Base-by-base conservation (phyloP, 2,888 invertebrate species). In the Dasypogon diadema region DNA sequence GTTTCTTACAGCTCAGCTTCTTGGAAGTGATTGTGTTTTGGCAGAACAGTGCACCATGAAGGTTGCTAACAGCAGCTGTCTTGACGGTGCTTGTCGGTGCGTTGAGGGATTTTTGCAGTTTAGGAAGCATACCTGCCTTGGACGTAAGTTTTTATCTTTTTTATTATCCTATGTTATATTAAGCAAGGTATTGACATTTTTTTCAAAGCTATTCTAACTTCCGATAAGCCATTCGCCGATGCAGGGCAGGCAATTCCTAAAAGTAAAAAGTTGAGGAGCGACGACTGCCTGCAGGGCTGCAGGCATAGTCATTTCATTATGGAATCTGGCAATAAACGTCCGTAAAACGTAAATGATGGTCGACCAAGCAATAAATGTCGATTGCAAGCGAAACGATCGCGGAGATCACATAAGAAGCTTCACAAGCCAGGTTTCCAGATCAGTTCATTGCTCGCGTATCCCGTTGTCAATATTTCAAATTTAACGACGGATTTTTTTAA, bases 21-120 rank as follows among this genome's bases (percentile, higher is more conserved):
- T 95, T 82, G 95, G 95, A 65, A 93, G 94, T 81, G 93, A 93
- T 82, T 96, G 96, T 84, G 83, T 90, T 79, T 91, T 95, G 65
- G 90, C 92, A 76, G 93, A 94, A 82, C 96, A 96, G 84, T 96
- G 96, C 83, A 92, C 93, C 22, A 87, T 95, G 87, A 95, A 95
- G 85, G 96, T 96, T 74, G 93, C 94, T 16, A 93, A 95, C 87
- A 95, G 95, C 84, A 92, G 92, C 79, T 96, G 96, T 81, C 87
- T 93, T 80, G 93, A 93, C 76, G 93, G 94, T 42, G 91, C 92
- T 60, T 96, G 96, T 83, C 91, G 92, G 54, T 96, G 96, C 86
- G 91, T 92, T 76, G 92, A 92, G 81, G 94, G 94, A 80, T 94
- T 92, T 87, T 88, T 96, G 78, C 94, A 95, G 85, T 95, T 94